Conservation (phyloP, 2,113 vertebrate genomes). For the Sphyrna mokarran region DNA sequence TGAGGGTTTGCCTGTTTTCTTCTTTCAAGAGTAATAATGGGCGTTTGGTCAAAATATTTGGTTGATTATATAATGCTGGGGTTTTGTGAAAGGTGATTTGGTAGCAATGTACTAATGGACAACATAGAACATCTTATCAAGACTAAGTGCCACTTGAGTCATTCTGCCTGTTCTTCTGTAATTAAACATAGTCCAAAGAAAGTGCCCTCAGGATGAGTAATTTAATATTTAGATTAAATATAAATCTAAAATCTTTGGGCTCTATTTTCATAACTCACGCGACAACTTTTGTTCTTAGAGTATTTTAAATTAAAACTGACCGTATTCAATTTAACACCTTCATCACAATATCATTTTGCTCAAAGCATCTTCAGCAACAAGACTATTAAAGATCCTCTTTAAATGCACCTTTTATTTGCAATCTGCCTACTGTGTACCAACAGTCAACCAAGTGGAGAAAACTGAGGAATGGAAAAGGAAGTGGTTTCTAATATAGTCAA, state of each 20-base stretch:
- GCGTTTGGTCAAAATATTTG: slow-evolving; percentile 6
- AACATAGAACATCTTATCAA: slow-evolving; percentile 20
- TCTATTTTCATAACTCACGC: neutral
- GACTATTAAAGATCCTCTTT: neutral
- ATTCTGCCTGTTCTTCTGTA: neutral
- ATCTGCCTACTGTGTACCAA: neutral
- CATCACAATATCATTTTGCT: neutral
- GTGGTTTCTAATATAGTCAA: neutral
- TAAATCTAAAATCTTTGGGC: neutral
- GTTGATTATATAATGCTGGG: neutral
- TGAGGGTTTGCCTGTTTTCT: neutral
- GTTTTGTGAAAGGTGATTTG: slow-evolving; percentile 7
- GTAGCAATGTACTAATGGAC: slow-evolving; percentile 18
- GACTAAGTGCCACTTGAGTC: slow-evolving; percentile 22
- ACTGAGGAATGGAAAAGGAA: neutral
- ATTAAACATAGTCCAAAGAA: neutral
- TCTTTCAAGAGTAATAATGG: neutral
- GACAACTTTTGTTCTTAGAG: neutral
- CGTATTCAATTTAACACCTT: neutral
- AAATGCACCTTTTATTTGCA: neutral
- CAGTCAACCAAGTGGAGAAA: neutral
- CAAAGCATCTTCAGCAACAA: neutral
- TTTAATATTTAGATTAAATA: neutral
- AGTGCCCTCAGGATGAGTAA: neutral
- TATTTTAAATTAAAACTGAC: neutral